Evolutionary conservation across 2,113 vertebrate genomes (phyloP).

Genomic region (Colistium nudipinnis): DNA sequence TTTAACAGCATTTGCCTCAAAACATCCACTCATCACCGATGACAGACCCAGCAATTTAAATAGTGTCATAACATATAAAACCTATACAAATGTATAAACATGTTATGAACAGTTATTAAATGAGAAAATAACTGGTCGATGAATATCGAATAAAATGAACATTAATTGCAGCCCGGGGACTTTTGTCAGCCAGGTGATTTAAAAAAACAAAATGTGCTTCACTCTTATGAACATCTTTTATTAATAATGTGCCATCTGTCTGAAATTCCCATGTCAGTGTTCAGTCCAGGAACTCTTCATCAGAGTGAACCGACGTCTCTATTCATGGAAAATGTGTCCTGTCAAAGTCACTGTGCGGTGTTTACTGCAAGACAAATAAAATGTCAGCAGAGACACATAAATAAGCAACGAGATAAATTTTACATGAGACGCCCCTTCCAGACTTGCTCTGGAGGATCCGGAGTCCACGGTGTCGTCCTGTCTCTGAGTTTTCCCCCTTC

Average conservation of each 20-base stretch:
- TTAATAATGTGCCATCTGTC: constrained; percentile 8
- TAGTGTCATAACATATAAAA: background rate
- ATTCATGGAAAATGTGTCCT: constrained; percentile 48
- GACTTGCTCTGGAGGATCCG: background rate
- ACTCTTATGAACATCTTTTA: too few species aligned
- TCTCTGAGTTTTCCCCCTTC: background rate
- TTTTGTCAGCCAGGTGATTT: too few species aligned
- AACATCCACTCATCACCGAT: too few species aligned
- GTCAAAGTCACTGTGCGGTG: constrained; percentile 11
- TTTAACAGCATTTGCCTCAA: constrained; percentile 6
- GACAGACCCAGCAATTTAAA: constrained; percentile 6
- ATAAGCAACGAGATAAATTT: constrained; percentile 12
- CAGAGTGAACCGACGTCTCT: constrained; percentile 42
- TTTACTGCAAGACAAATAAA: background rate
- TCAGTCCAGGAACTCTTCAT: constrained; percentile 2
- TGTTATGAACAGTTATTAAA: background rate
- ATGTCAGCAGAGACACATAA: constrained; percentile 15
- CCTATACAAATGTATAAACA: background rate
- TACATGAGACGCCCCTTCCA: background rate
- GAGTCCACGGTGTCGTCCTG: background rate
- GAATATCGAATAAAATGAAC: too few species aligned
- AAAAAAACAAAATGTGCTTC: too few species aligned
- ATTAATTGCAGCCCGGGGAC: too few species aligned
- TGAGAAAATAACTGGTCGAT: too few species aligned
- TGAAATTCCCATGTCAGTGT: background rate